phyloP scores from a whole-genome alignment of 1,140 invertebrate species.

The Patella vulgata region DNA sequence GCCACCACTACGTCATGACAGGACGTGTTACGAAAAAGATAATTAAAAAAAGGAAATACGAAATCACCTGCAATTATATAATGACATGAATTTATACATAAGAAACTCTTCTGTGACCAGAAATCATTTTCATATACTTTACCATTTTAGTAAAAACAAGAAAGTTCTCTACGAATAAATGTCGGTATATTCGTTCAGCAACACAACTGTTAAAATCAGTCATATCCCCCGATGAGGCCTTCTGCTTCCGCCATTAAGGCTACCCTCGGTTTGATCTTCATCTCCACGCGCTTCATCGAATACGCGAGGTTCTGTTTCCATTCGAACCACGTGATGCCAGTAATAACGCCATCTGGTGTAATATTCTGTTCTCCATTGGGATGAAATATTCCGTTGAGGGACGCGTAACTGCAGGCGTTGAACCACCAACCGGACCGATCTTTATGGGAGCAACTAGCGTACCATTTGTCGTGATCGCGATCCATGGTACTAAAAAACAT shows the following conservation, averaged over 20 bases:
- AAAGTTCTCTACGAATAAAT: too few relatives aligned
- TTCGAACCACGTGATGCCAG: constrained; percentile 71
- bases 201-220: too few relatives aligned
- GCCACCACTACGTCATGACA: too few relatives aligned
- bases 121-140: too few relatives aligned
- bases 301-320: constrained; percentile 68
- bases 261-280: constrained; percentile 63
- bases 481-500: constrained; percentile 73
- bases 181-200: too few relatives aligned
- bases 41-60: too few relatives aligned
- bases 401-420: constrained; percentile 72
- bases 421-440: constrained; percentile 74
- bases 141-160: too few relatives aligned
- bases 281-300: constrained; percentile 67
- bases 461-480: constrained; percentile 71
- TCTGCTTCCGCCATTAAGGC: constrained; percentile 32
- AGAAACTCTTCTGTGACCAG: too few relatives aligned
- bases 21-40: too few relatives aligned
- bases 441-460: constrained; percentile 74
- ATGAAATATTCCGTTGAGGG: constrained; percentile 73
- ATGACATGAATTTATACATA: too few relatives aligned
- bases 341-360: constrained; percentile 47
- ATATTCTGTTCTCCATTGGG: constrained; percentile 35
- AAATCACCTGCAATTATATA: too few relatives aligned
- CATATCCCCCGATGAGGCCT: too few relatives aligned